Evolutionary conservation across 2,113 vertebrate genomes (phyloP), one percentile per base, ranked within the genome.

Genomic region (Catagonus wagneri): DNA sequence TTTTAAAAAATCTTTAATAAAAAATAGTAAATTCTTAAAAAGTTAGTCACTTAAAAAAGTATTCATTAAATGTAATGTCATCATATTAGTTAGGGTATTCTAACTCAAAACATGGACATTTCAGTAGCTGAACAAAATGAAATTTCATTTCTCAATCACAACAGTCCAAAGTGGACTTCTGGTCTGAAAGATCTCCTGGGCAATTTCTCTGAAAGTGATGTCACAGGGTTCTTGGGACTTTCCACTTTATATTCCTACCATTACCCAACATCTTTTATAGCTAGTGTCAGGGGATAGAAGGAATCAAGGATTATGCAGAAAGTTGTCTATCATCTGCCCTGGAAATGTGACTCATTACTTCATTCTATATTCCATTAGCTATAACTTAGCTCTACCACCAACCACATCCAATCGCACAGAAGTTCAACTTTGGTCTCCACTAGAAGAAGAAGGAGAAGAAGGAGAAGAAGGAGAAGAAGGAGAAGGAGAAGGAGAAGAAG

Each of bases 81-180:
- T 52, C 69, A 6, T 20, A 44, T 65, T 86, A 27, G 2, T 83
- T 66, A 91, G 50, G 4, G 8, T 71, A 79, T 50, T 17, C 6
- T 52, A 91, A 71, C 34, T 91, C 32, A 66, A 23, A 83, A 68
- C 2, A 1, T 12, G 25, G 54, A 27, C 3, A 34, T 92, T 81
- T 69, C n/a, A 58, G 10, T 44, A 72, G 16, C 8, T 12, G 17
- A 83, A 54, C 3, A 27, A 94, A 78, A 74, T 54, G 7, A 71
- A 93, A 87, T 60, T 78, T 89, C 12, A 69, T 81, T 78, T 97
- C 39, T 93, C 32, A 83, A 15, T 72, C 34, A 16, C 0, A 68
- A n/a, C 2, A 72, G 13, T 90, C 16, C 17, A n/a, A 81, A 86
- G 11, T 54, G 27, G 4, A 3, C 52, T 68, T 65, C 25, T 78